These are phyloP conservation scores for Drosophila recens DNA, from an alignment of 2,888 invertebrate genomes.

Conservation along the genomic window DNA sequence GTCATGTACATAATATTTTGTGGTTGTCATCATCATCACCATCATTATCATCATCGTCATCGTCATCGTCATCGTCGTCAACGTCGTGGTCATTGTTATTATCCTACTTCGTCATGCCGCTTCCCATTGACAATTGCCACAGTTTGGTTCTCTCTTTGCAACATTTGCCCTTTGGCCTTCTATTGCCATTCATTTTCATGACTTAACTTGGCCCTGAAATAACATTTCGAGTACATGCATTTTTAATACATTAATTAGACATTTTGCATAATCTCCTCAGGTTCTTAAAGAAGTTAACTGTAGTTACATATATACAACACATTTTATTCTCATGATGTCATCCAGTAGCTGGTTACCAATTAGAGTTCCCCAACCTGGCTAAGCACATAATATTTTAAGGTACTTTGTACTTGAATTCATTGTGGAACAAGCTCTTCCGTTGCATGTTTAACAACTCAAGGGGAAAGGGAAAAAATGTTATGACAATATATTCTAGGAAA, in stretches of 20 bases:
- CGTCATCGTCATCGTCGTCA: constrained; percentile 15
- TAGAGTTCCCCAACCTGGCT: constrained; percentile 23
- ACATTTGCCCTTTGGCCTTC: constrained; percentile 17
- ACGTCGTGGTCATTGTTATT: constrained; percentile 35
- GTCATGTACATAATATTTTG: constrained; percentile 57
- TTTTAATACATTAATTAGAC: constrained; percentile 56
- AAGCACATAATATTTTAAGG: neutral
- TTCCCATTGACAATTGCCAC: constrained; percentile 42
- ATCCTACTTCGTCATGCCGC: constrained; percentile 35
- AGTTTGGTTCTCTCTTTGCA: constrained; percentile 16
- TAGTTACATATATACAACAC: neutral
- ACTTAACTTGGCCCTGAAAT: constrained; percentile 44
- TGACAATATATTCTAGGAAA: constrained; percentile 48
- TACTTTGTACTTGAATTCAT: constrained; percentile 7
- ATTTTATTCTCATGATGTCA: constrained; percentile 56
- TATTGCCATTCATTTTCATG: constrained; percentile 35
- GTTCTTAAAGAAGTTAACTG: neutral
- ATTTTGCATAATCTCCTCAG: constrained; percentile 36
- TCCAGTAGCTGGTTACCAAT: constrained; percentile 32
- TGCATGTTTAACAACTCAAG: constrained; percentile 42
- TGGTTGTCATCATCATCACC: constrained; percentile 45
- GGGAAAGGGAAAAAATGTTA: constrained; percentile 22
- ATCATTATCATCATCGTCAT: constrained; percentile 5
- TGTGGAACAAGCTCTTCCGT: constrained; percentile 48
- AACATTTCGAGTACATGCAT: constrained; percentile 45